Evolutionary conservation across 2,113 vertebrate genomes (phyloP).

Genomic region (Verasper variegatus): DNA sequence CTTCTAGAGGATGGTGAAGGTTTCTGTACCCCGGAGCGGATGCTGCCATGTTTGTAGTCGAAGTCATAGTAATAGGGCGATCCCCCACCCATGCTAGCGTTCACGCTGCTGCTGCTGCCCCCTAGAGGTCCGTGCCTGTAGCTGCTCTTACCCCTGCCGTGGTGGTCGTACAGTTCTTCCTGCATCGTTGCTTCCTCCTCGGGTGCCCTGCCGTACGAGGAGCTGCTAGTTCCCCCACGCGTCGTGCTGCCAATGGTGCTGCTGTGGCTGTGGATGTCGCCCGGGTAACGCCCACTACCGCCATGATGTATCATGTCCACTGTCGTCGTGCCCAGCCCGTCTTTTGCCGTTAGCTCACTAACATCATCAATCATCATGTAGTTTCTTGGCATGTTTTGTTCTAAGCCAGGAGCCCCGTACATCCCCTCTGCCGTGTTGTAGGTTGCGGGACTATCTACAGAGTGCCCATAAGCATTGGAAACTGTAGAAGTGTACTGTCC

Average conservation of each 20-base stretch:
- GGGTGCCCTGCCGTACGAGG: conserved; percentile 88
- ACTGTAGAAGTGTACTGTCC: conserved; percentile 81
- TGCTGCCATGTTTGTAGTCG: conserved; percentile 84
- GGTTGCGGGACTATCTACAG: conserved; percentile 84
- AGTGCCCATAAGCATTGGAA: conserved; percentile 86
- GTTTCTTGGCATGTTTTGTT: conserved; percentile 95
- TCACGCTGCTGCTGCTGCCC: conserved; percentile 82
- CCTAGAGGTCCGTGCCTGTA: conserved; percentile 85
- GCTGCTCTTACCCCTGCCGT: conserved; percentile 90
- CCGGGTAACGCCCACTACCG: conserved; percentile 73
- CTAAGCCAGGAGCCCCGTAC: conserved; percentile 89
- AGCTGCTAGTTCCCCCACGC: conserved; percentile 82
- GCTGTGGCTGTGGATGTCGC: conserved; percentile 74
- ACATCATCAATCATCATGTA: conserved; percentile 99
- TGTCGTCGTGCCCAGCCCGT: conserved; percentile 84
- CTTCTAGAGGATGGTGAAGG: conserved; percentile 87
- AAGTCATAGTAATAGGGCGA: conserved; percentile 89
- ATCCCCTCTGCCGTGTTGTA: conserved; percentile 89
- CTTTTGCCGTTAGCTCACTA: conserved; percentile 94
- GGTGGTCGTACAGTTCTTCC: conserved; percentile 95
- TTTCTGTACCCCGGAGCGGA: conserved; percentile 85
- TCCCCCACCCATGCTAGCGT: conserved; percentile 86
- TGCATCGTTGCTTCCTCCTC: conserved; percentile 92
- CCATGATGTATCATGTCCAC: conserved; percentile 89
- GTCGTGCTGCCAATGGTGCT: conserved; percentile 71